phyloP scores from a whole-genome alignment of 1,140 invertebrate genomes.

The Drosophila kurseongensis region DNA sequence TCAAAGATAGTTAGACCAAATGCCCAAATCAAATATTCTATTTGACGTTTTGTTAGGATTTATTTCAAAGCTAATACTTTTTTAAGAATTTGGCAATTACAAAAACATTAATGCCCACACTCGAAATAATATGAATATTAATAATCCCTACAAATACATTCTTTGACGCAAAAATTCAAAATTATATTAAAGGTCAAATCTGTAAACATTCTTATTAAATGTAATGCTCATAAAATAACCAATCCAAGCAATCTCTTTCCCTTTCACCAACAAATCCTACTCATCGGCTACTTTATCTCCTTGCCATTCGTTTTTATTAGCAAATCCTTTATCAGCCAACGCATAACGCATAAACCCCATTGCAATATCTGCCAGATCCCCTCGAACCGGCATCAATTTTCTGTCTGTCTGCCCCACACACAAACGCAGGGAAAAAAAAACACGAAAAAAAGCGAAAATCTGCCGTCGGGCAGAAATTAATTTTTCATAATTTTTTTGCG shows the following conservation, averaged over 20 bases:
- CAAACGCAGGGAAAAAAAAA: constrained; percentile 11
- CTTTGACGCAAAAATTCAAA: too few relatives aligned
- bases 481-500: constrained; percentile 83
- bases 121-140: too few relatives aligned
- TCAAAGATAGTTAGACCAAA: too few relatives aligned
- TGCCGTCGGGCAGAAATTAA: constrained; percentile 81
- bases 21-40: too few relatives aligned
- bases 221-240: not conserved
- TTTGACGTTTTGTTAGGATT: too few relatives aligned
- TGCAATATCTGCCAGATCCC: constrained; percentile 13
- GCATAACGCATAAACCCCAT: constrained; percentile 49
- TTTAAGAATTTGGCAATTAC: too few relatives aligned
- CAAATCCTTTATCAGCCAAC: constrained; percentile 39
- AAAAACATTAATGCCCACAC: too few relatives aligned
- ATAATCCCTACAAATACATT: too few relatives aligned
- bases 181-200: too few relatives aligned
- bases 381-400: constrained; percentile 67
- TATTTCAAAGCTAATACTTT: too few relatives aligned
- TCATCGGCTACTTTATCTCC: constrained; percentile 24
- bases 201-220: too few relatives aligned
- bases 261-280: constrained; percentile 20
- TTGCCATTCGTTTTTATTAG: constrained; percentile 49
- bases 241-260: not conserved
- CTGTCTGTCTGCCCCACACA: constrained; percentile 60
- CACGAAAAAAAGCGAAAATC: constrained; percentile 50